Conservation (phyloP, 2,113 vertebrate genomes). For the Tragelaphus imberbis region DNA sequence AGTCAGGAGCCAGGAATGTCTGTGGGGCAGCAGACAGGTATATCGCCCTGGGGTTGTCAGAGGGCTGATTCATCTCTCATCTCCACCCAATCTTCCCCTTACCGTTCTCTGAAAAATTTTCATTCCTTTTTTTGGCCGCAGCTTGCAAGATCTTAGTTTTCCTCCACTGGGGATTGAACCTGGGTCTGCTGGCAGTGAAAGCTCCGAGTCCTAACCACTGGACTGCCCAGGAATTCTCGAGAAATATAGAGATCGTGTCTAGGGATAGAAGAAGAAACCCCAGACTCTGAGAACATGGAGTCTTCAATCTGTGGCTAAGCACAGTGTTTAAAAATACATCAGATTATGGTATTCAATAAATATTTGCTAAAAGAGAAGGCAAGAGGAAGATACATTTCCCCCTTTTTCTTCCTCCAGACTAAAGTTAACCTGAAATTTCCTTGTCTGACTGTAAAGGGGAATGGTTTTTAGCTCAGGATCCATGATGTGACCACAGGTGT, state of each 20-base stretch:
- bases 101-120: constrained; percentile 37
- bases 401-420: background rate
- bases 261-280: constrained; percentile 39
- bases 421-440: constrained; percentile 11
- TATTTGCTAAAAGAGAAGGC: background rate
- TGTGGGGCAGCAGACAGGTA: constrained; percentile 58
- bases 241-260: background rate
- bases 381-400: background rate
- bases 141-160: background rate
- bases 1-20: constrained; percentile 62
- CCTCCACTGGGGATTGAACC: background rate
- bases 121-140: constrained; percentile 5
- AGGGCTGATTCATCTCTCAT: constrained; percentile 54
- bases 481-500: background rate
- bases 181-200: background rate
- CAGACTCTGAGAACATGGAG: background rate
- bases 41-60: constrained; percentile 33
- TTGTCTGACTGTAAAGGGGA: background rate
- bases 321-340: background rate
- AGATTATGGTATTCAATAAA: background rate
- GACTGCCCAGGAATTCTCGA: background rate
- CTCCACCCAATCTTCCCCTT: constrained; percentile 30
- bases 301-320: background rate
- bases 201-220: background rate
- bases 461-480: background rate